Evolutionary conservation across 2,888 invertebrate species (phyloP).

Genomic region (Mythimna pallens): DNA sequence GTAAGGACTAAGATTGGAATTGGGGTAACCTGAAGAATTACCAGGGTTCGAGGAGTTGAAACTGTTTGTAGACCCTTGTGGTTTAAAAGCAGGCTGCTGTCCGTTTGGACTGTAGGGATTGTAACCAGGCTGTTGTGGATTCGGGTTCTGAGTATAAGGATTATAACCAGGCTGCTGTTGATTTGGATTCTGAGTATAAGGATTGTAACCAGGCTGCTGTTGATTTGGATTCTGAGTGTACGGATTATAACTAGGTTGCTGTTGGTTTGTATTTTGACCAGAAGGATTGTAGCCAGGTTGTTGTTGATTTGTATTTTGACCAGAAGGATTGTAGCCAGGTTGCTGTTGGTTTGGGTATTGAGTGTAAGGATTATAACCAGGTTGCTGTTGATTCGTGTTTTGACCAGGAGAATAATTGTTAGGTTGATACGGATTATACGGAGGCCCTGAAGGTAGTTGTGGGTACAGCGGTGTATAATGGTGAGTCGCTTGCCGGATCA

Average conservation of each 20-base stretch:
- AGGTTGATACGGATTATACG: slow-evolving; percentile 64
- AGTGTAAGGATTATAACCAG: slow-evolving; percentile 38
- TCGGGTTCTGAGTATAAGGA: slow-evolving; percentile 33
- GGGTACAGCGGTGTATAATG: slow-evolving; percentile 71
- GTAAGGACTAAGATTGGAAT: slow-evolving; percentile 32
- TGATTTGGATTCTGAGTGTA: slow-evolving; percentile 41
- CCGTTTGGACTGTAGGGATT: slow-evolving; percentile 43
- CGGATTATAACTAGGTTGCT: slow-evolving; percentile 45
- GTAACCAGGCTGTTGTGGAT: slow-evolving; percentile 46
- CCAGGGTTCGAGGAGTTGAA: slow-evolving; percentile 38
- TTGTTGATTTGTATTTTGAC: slow-evolving; percentile 58
- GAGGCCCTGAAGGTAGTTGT: slow-evolving; percentile 65
- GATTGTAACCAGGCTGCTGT: slow-evolving; percentile 31
- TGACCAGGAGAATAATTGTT: slow-evolving; percentile 45
- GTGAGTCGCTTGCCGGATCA: slow-evolving; percentile 67
- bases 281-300: slow-evolving; percentile 42
- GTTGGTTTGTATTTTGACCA: slow-evolving; percentile 49
- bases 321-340: slow-evolving; percentile 37
- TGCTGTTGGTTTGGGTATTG: slow-evolving; percentile 58
- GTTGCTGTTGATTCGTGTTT: slow-evolving; percentile 57
- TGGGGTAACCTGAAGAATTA: slow-evolving; percentile 23
- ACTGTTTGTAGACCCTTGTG: slow-evolving; percentile 34
- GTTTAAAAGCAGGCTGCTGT: slow-evolving; percentile 41
- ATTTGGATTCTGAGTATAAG: slow-evolving; percentile 31
- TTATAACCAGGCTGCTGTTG: slow-evolving; percentile 48